Evolutionary conservation across 2,888 invertebrate species (phyloP).

Genomic region (Drosophila formosana): DNA sequence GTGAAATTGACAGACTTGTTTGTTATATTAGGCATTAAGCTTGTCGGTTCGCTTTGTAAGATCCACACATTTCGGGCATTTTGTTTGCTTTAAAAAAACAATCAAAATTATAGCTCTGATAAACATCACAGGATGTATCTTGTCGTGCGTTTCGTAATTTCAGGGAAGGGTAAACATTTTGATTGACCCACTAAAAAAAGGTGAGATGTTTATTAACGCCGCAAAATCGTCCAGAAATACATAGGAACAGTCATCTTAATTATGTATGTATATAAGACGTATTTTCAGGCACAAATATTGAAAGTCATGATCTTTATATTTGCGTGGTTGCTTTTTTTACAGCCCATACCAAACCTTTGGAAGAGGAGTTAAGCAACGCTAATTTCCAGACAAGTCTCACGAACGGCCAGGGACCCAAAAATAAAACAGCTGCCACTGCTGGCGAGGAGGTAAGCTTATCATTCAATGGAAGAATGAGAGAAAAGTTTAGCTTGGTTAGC

Average conservation of each 20-base stretch:
- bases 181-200: constrained; percentile 33
- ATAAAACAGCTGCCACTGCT: constrained; percentile 67
- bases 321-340: constrained; percentile 56
- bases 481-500: constrained; percentile 52
- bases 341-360: constrained; percentile 66
- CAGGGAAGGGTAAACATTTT: constrained; percentile 30
- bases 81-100: constrained; percentile 47
- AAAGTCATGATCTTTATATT: constrained; percentile 43
- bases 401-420: constrained; percentile 52
- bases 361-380: constrained; percentile 47
- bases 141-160: background rate
- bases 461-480: constrained; percentile 18
- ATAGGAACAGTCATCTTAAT: background rate
- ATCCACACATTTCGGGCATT: constrained; percentile 20
- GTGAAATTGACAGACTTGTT: constrained; percentile 38
- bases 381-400: constrained; percentile 64
- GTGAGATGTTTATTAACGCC: constrained; percentile 33
- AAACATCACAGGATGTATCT: constrained; percentile 1
- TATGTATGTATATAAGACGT: constrained; percentile 31
- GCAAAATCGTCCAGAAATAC: constrained; percentile 12
- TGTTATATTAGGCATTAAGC: constrained; percentile 19
- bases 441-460: constrained; percentile 64
- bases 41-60: constrained; percentile 19
- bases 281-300: constrained; percentile 14
- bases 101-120: constrained; percentile 16